Percentiles rank a stretch among this genome's conserved stretches.
Evolutionary conservation across 2,797 vertebrate species (phyloP).

Genomic region (Chelmon rostratus): DNA sequence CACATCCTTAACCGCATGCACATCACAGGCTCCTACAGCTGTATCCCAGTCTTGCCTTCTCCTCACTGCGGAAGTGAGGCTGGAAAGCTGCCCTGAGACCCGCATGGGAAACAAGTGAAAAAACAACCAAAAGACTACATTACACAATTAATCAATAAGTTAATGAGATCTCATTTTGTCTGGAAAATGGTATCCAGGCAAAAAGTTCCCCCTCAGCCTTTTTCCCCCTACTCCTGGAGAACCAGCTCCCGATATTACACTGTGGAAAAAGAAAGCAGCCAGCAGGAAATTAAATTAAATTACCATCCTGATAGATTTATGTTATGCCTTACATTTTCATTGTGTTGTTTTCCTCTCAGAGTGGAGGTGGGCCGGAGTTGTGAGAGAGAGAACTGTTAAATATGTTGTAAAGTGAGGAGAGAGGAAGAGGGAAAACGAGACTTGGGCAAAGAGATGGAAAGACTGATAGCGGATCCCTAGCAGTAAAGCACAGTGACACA

Average conservation of each 20-base stretch:
- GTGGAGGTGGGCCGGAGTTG: slow-evolving; percentile 61
- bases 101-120: slow-evolving; percentile 71
- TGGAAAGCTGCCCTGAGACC: slow-evolving; percentile 77
- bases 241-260: slow-evolving; percentile 79
- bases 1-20: slow-evolving; percentile 25
- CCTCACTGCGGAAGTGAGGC: slow-evolving; percentile 56
- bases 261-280: slow-evolving; percentile 81
- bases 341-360: slow-evolving; percentile 82
- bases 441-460: slow-evolving; percentile 30
- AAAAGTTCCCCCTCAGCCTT: slow-evolving; percentile 78
- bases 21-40: slow-evolving; percentile 63
- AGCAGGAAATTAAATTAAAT: slow-evolving; percentile 88
- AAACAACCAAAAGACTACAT: slow-evolving; percentile 81
- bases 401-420: slow-evolving; percentile 72
- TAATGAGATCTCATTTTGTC: slow-evolving; percentile 88
- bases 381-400: slow-evolving; percentile 71
- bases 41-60: slow-evolving; percentile 60
- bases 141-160: slow-evolving; percentile 89
- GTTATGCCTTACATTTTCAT: slow-evolving; percentile 85
- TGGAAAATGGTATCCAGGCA: slow-evolving; percentile 81
- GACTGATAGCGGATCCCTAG: slow-evolving; percentile 64
- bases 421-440: slow-evolving; percentile 49
- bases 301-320: slow-evolving; percentile 87
- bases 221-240: slow-evolving; percentile 56
- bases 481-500: slow-evolving; percentile 55